Conservation (phyloP, 2,888 invertebrate species). For the Pandemis corylana region DNA sequence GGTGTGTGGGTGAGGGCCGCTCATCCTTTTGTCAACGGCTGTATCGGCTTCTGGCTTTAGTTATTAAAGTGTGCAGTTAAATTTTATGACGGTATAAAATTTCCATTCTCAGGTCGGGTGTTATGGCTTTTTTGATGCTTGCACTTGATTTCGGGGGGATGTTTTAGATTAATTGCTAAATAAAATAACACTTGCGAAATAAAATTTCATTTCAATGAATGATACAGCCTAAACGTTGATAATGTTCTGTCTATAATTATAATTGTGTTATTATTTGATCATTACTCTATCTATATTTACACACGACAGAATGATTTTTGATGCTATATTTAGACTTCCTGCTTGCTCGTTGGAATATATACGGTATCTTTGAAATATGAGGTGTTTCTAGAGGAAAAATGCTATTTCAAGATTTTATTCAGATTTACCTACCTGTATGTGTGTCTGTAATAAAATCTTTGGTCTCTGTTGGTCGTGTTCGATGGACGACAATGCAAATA, state of each 20-base stretch:
- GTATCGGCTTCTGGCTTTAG: slow-evolving; percentile 78
- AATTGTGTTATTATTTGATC: too few species aligned
- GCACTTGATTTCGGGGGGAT: slow-evolving; percentile 25
- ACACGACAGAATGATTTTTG: background rate
- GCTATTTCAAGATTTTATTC: too few species aligned
- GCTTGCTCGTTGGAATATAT: background rate
- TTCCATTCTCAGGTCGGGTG: slow-evolving; percentile 65
- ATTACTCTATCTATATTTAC: background rate
- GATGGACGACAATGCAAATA: too few species aligned
- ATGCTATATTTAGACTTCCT: background rate
- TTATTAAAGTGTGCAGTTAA: slow-evolving; percentile 81
- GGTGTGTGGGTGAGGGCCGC: slow-evolving; percentile 60
- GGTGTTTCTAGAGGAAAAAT: background rate
- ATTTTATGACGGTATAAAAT: slow-evolving; percentile 78
- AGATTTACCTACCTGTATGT: too few species aligned
- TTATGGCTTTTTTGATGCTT: slow-evolving; percentile 30
- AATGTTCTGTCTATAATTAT: too few species aligned
- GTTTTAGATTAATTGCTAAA: slow-evolving; percentile 22
- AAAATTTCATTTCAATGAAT: background rate
- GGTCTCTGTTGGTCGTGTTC: too few species aligned
- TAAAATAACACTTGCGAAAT: slow-evolving; percentile 5
- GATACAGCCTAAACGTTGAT: background rate
- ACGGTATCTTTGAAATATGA: background rate
- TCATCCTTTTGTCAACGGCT: slow-evolving; percentile 83
- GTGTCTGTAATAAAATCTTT: too few species aligned